Conservation (phyloP, 92 coral and sea anemone genomes). For the Hydrozoanthus gracilis region DNA sequence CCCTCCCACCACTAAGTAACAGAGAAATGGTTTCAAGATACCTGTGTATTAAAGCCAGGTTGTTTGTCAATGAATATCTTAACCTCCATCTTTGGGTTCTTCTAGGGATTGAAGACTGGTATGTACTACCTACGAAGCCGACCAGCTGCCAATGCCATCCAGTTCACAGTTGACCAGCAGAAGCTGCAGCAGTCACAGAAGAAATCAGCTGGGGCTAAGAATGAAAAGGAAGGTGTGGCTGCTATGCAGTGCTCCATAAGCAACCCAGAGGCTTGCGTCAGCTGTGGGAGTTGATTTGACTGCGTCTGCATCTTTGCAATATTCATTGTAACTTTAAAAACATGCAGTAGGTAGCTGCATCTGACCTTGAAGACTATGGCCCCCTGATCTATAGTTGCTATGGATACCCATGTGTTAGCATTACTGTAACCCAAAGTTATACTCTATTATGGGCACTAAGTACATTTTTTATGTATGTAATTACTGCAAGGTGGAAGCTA, state of each 20-base stretch:
- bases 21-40: too few relatives aligned
- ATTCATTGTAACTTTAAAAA: not conserved
- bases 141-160: constrained; percentile 97
- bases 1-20: too few relatives aligned
- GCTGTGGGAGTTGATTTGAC: constrained; percentile 85
- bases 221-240: constrained; percentile 64
- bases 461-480: too few relatives aligned
- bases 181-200: constrained; percentile 64
- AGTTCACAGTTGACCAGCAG: constrained; percentile 94
- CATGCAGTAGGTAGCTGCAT: not conserved
- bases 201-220: constrained; percentile 43
- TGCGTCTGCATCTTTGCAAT: too few relatives aligned
- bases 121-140: constrained; percentile 96
- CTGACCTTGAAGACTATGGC: not conserved
- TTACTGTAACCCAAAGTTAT: too few relatives aligned
- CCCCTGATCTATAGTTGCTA: too few relatives aligned
- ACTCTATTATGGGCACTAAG: too few relatives aligned
- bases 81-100: not conserved
- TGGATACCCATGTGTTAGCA: too few relatives aligned
- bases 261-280: constrained; percentile 85
- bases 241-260: constrained; percentile 77
- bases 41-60: too few relatives aligned
- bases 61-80: not conserved
- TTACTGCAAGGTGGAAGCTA: too few relatives aligned
- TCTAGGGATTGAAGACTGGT: constrained; percentile 96